Evolutionary conservation across 2,888 invertebrate genomes (phyloP), one percentile per base, ranked within the genome.

Genomic region (Linyphia triangularis): DNA sequence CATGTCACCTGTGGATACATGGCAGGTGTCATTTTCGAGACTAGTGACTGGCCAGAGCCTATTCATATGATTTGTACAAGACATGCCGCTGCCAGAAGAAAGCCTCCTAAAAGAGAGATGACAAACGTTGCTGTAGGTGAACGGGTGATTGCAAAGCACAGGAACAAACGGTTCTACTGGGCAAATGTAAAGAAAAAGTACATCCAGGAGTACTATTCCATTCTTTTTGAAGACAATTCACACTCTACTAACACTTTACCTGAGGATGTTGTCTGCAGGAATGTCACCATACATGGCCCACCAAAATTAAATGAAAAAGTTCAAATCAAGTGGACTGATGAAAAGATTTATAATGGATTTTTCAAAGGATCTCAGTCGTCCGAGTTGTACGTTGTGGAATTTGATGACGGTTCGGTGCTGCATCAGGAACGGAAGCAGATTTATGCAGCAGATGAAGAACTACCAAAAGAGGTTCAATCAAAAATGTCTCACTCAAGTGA

Each of bases 61-160:
- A 91, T 93, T 10, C 91, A 92, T 83, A 92, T 93, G 70, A 92
- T 92, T 13, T 93, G 93, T 90, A 90, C 90, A 5, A 91, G 91
- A 81, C 93, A 93, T 90, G 70, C 65, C 19, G 28, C 77, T 13
- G 78, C 67, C 4, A 70, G 82, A 19, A 61, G 70, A n/a, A 77
- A 83, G 16, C 78, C 78, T 19, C 37, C 59, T 24, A 72, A 78
- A 37, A 70, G 90, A 51, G 63, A 90, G 13, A 73, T 92, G 59
- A 91, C 91, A 19, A 91, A 92, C 28, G 88, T 94, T 7, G 91
- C 91, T 40, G 90, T 91, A 28, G 93, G 93, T 1, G 92, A 93
- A 65, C 89, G 90, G n/a, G 95, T 95, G 3, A 94, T 95, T 93
- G 95, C 95, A 0, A 95, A 94, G 90, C 95, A 95, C 92, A 93